Evolutionary conservation across 2,888 invertebrate species (phyloP).

Genomic region (Xylocampa areola): DNA sequence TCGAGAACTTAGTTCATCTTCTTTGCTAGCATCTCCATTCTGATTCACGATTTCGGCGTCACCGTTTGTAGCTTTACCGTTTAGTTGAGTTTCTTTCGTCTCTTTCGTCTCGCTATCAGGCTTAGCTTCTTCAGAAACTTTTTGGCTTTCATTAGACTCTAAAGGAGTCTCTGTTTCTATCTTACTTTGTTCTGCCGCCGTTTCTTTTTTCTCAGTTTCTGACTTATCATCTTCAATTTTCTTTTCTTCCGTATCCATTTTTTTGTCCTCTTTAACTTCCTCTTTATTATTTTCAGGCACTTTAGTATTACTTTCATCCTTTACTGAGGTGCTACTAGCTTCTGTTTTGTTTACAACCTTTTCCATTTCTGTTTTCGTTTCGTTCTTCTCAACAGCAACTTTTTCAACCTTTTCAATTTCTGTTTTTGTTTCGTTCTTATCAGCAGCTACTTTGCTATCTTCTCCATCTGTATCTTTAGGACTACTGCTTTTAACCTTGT

Average conservation of each 20-base stretch:
- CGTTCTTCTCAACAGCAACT: conserved; percentile 30
- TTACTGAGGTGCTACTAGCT: conserved; percentile 34
- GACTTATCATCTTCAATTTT: conserved; percentile 35
- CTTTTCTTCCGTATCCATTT: conserved; percentile 38
- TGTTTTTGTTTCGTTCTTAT: conserved; percentile 40
- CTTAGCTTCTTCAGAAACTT: conserved; percentile 56
- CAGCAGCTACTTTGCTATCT: conserved; percentile 39
- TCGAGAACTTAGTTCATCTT: conserved; percentile 76
- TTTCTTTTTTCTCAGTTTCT: conserved; percentile 35
- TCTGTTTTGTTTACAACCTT: conserved; percentile 47
- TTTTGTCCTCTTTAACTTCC: conserved; percentile 33
- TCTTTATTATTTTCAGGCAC: conserved; percentile 43
- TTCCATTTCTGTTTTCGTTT: conserved; percentile 30
- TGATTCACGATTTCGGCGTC: conserved; percentile 67
- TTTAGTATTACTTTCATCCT: conserved; percentile 54
- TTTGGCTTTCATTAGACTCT: conserved; percentile 51
- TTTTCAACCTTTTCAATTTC: conserved; percentile 41
- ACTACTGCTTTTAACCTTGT: conserved; percentile 55
- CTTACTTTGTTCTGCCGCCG: conserved; percentile 30
- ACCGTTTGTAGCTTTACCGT: conserved; percentile 80
- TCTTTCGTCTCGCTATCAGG: conserved; percentile 66
- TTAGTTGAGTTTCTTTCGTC: conserved; percentile 73
- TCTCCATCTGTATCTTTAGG: conserved; percentile 42
- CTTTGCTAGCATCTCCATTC: conserved; percentile 78
- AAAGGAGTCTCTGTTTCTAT: conserved; percentile 48